Conservation (phyloP, 2,888 invertebrate species). For the Emmelina monodactyla region DNA sequence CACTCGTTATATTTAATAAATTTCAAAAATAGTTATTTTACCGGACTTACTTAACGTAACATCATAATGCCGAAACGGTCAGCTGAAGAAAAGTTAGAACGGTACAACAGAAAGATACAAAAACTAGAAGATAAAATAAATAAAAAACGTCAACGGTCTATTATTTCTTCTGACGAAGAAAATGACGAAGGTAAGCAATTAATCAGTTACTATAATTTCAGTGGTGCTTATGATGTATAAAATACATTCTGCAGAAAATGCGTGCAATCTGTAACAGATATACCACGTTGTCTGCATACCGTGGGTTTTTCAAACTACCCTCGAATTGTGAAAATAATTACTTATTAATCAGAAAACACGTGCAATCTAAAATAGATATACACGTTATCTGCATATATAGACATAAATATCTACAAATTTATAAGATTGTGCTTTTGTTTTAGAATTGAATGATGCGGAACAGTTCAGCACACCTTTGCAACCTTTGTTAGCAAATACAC, state of each 20-base stretch:
- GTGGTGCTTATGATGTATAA: background rate
- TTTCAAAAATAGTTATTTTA: background rate
- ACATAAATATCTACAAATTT: background rate
- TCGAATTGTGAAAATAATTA: background rate
- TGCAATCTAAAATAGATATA: conserved; percentile 1
- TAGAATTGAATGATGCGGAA: background rate
- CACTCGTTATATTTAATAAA: background rate
- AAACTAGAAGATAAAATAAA: background rate
- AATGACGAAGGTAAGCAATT: background rate
- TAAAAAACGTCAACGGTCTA: background rate
- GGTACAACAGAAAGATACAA: conserved; percentile 1
- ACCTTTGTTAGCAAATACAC: background rate
- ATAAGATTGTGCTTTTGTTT: background rate
- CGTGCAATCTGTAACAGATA: background rate
- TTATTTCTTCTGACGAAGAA: conserved; percentile 1
- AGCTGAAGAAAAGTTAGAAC: conserved; percentile 3
- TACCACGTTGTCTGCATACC: background rate
- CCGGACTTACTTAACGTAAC: background rate
- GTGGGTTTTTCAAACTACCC: background rate
- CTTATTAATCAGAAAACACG: background rate
- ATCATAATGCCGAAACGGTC: conserved; percentile 5
- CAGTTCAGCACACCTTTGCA: background rate
- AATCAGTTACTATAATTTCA: background rate
- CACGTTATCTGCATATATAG: background rate
- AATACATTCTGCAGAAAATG: background rate